Conservation (phyloP, 2,113 vertebrate species). For the Chloebia gouldiae region DNA sequence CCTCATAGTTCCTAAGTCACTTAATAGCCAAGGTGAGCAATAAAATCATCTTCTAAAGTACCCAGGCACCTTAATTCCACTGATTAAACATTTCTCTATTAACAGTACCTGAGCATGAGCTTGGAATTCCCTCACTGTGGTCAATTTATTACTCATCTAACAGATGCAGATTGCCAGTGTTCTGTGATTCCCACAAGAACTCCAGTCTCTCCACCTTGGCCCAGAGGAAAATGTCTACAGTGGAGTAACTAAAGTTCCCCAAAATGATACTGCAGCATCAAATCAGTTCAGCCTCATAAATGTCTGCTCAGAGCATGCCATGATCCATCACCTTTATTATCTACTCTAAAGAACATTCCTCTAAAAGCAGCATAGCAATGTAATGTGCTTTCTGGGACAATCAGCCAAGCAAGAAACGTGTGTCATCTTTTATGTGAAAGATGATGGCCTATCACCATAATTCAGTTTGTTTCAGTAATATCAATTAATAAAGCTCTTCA, state of each 20-base stretch:
- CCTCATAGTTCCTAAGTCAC: fast-evolving
- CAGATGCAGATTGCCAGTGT: background rate
- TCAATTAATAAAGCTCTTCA: constrained; percentile 39
- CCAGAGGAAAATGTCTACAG: background rate
- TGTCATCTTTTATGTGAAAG: background rate
- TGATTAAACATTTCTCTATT: background rate
- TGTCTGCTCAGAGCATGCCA: background rate
- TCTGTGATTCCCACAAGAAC: background rate
- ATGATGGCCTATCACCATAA: background rate
- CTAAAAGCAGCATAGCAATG: constrained; percentile 1
- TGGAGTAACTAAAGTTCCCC: background rate
- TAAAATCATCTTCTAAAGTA: background rate
- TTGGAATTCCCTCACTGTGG: background rate
- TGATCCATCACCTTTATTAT: constrained; percentile 23
- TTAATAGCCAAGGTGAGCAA: background rate
- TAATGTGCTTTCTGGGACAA: constrained; percentile 27
- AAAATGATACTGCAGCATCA: background rate
- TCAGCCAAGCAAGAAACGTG: background rate
- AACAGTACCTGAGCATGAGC: background rate
- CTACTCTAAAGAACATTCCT: background rate
- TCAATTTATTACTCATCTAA: background rate
- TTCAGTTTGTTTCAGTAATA: background rate
- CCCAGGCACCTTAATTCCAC: background rate
- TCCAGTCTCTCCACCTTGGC: background rate
- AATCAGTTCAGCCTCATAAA: constrained; percentile 6